A percentile compares a stretch with the other conserved stretches of the same genome.
These are phyloP conservation scores for Parthenolecanium corni DNA, from an alignment of 2,888 invertebrate species.

Conservation along the genomic window DNA sequence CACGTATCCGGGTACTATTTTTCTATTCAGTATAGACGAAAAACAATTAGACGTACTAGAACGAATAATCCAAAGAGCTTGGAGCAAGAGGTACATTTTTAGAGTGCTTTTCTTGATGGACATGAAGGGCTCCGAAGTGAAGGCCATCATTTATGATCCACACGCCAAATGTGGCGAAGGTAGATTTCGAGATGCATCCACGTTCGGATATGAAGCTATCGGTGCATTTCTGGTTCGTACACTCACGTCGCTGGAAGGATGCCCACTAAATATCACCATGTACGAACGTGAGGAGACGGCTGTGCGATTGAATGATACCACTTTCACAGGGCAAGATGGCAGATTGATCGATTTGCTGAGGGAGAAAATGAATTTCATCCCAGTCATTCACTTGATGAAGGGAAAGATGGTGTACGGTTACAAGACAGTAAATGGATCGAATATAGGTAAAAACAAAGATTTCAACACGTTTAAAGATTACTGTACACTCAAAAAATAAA, in stretches of 20 bases:
- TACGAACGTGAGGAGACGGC: slow-evolving; percentile 29
- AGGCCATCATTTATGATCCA: background rate
- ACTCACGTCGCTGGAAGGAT: slow-evolving; percentile 22
- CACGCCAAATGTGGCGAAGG: background rate
- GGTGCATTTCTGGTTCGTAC: background rate
- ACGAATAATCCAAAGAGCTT: background rate
- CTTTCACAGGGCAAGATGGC: slow-evolving; percentile 31
- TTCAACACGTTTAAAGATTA: no score
- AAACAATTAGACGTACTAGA: background rate
- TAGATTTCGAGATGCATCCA: background rate
- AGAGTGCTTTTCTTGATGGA: background rate
- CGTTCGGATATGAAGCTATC: background rate
- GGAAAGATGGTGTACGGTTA: slow-evolving; percentile 30
- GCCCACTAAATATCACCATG: slow-evolving; percentile 28
- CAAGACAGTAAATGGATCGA: background rate
- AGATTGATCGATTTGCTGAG: slow-evolving; percentile 28
- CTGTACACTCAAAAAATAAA: no score
- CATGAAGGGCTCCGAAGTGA: no score
- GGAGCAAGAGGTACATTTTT: slow-evolving; percentile 6
- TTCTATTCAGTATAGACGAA: background rate
- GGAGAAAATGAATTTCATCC: slow-evolving; percentile 31
- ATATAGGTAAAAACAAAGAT: background rate
- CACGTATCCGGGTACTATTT: background rate
- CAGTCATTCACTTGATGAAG: slow-evolving; percentile 1
- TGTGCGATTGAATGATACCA: background rate